Evolutionary conservation across 37 sponge, comb jelly and placozoan genomes (phyloP), one percentile per base, ranked within the genome.

Genomic region (Halichondria panicea): DNA sequence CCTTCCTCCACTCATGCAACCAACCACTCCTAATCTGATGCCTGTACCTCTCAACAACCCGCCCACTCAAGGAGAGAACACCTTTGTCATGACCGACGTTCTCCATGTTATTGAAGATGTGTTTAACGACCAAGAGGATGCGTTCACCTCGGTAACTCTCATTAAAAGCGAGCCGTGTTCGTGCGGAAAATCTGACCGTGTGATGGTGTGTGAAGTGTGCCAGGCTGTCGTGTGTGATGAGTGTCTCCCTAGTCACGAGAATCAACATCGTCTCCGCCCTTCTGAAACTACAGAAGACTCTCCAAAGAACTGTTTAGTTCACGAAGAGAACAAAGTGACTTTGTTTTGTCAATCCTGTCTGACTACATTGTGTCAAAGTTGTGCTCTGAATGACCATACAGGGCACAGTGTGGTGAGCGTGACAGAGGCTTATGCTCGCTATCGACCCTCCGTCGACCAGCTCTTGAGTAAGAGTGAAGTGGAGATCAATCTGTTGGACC

Each of bases 311-410:
- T n/a, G n/a, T n/a, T n/a, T n/a, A n/a, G n/a, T 8, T 30, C 90
- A 90, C 52, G 41, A 36, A 8, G 65, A 75, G 7, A 72, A 84
- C 42, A 58, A 62, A 22, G 52, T 84, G 33, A 27, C 45, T 22
- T 84, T 43, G 31, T 81, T 76, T 60, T 90, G 90, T 38, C 11
- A 53, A 34, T 42, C 62, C 19, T 90, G 90, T 62, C 43, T 46
- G 3, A 30, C 18, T 41, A 40, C 70, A 0, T 32, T 80, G 21
- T 90, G 90, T 40, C 68, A 56, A 19, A 71, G 58, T 33, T 90
- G 90, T 37, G 33, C 31, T 39, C 27, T 43, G 9, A 28, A 3
- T 25, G 69, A 81, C 30, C 90, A 90, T 52, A 35, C 85, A 25
- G 69, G 76, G 40, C 90, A 90, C 77, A 75, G 43, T 55, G 59